Base-by-base conservation (phyloP, 2,797 vertebrate species). In the Urophycis tenuis region DNA sequence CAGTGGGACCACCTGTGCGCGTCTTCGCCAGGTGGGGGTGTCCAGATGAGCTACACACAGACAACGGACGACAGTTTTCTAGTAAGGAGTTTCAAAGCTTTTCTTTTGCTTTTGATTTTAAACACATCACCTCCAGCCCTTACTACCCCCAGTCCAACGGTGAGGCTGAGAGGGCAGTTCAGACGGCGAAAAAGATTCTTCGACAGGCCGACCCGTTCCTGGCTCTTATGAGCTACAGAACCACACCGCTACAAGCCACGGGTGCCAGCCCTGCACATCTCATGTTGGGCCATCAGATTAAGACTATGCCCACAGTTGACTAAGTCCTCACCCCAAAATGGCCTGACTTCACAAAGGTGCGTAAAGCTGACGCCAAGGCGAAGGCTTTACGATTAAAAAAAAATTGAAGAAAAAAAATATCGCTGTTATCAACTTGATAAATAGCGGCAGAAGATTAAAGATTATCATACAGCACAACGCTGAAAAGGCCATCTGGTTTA, bases 31-130 rank as follows among this genome's bases (percentile, higher is more conserved):
- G n/a, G n/a, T n/a, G n/a, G n/a, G n/a, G n/a, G n/a, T n/a, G n/a
- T n/a, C n/a, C n/a, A n/a, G n/a, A n/a, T n/a, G n/a, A n/a, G n/a
- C 87, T 90, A 83, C 85, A 89, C 83, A 87, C 78, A 86, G 84
- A 88, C 87, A 89, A 89, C 86, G 78, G 82, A 72, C 82, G 83
- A 49, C 83, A 84, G 15, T 76, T 85, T 77, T 83, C 78, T 81
- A 84, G 77, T 67, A 80, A 82, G 81, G 85, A 80, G 80, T 87
- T 88, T 64, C 83, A 76, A 45, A 81, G 81, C 79, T 76, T 86
- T 80, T 76, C 86, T 85, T 88, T 87, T 82, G 88, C 83, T 79
- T 85, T 5, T 78, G 78, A 79, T 33, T 82, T 86, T 78, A 83
- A 74, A 77, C 80, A 78, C 34, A 81, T 70, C 75, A 83, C 0